phyloP scores from a whole-genome alignment of 64 coral and sea anemone species.

The Actinia equina region DNA sequence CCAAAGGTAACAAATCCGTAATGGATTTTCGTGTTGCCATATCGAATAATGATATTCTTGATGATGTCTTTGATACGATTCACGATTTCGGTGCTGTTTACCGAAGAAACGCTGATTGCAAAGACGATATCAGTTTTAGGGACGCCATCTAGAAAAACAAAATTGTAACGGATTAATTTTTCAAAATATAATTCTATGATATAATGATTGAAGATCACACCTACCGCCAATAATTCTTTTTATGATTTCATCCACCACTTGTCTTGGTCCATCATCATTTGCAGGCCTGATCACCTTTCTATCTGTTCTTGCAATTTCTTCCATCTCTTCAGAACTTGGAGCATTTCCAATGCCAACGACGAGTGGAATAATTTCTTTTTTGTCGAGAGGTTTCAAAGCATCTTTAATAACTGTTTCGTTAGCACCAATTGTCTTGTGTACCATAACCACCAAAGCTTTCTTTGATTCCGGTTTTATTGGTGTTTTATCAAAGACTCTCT shows the following conservation, averaged over 20 bases:
- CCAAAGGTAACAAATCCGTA: slow-evolving; percentile 40
- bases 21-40: slow-evolving; percentile 19
- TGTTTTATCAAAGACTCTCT: slow-evolving; percentile 18
- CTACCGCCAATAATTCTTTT: slow-evolving; percentile 12
- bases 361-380: slow-evolving; percentile 16
- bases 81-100: neutral
- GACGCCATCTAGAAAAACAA: neutral
- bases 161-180: neutral
- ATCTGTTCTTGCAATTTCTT: slow-evolving; percentile 1
- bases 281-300: slow-evolving; percentile 1
- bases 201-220: neutral
- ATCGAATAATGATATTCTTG: slow-evolving; percentile 28
- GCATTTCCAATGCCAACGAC: neutral
- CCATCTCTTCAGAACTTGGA: neutral
- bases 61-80: slow-evolving; percentile 31
- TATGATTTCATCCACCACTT: slow-evolving; percentile 1
- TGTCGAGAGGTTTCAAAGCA: slow-evolving; percentile 13
- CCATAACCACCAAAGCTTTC: slow-evolving; percentile 4
- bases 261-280: neutral
- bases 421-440: neutral
- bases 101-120: neutral
- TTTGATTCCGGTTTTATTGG: slow-evolving; percentile 4
- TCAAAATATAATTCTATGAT: neutral
- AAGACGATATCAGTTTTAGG: neutral
- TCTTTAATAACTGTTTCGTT: neutral